Base-by-base conservation (phyloP, 2,797 vertebrate genomes). In the Rhinophrynus dorsalis region DNA sequence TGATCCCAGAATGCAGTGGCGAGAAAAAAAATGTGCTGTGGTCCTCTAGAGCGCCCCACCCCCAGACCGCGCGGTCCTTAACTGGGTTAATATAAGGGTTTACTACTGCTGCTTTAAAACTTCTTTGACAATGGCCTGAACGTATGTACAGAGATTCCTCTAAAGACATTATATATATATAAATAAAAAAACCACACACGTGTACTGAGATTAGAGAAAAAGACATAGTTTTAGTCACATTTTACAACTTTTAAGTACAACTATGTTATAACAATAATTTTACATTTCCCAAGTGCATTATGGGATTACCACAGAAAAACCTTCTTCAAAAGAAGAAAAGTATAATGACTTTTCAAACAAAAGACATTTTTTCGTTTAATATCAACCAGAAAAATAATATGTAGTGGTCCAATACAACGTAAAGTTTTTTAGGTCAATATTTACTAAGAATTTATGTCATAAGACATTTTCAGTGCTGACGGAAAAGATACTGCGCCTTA, bases 271-370 rank as follows among this genome's bases (percentile, higher is more conserved):
- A 68, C 75, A 24, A 67, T 80, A 84, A 85, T 18, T 89, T 70
- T 82, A 90, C 81, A 88, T 76, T 21, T 81, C 81, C 86, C 78
- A 76, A 80, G 82, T 84, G 68, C 77, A 79, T 81, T 76, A 84
- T 74, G 83, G 80, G 82, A 83, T 65, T 79, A 84, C 74, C 50
- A 76, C 61, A 83, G 84, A 73, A 75, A 50, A 86, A 86, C 91
- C 84, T 92, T 91, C 85, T 75, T 82, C 83, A 90, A 91, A 74
- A 83, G 87, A 93, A 92, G 86, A 88, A 88, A 86, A 89, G 89
- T 80, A 87, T 76, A 84, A 81, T 79, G 55, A 68, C 76, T 78
- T 81, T 42, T 42, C 76, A 74, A 78, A 80, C 81, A 64, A 82
- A 81, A 79, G 56, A 72, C 78, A 80, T 83, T 77, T 83, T 78